Evolutionary conservation across 2,113 vertebrate genomes (phyloP).

Genomic region (Hyperoodon ampullatus): DNA sequence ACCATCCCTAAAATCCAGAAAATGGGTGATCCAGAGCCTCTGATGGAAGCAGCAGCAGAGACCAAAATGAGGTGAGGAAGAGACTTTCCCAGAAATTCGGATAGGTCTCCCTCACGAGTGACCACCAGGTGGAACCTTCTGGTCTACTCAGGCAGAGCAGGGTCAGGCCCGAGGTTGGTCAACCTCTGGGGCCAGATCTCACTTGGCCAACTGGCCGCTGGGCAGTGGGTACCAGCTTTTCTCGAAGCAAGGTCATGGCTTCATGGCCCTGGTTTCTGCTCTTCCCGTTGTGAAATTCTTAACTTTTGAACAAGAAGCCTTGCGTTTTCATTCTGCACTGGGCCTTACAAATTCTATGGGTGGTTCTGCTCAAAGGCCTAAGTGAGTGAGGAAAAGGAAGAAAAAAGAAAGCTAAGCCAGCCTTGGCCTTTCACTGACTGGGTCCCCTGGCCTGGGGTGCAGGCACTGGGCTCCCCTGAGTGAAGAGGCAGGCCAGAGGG

Average conservation of each 20-base stretch:
- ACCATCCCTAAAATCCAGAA: background rate
- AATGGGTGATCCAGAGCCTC: background rate
- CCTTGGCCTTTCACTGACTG: background rate
- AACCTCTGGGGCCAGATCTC: background rate
- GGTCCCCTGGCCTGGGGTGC: background rate
- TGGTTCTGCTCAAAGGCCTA: background rate
- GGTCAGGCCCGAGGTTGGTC: background rate
- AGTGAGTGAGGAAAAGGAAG: background rate
- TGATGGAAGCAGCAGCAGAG: background rate
- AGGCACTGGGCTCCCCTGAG: background rate
- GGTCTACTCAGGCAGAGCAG: background rate
- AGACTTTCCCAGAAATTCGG: background rate
- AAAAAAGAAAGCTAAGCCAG: background rate
- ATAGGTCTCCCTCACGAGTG: background rate
- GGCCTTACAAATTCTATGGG: background rate
- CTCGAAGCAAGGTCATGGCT: background rate
- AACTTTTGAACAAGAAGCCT: background rate
- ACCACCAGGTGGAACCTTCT: background rate
- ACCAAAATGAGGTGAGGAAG: background rate
- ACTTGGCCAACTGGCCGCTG: background rate
- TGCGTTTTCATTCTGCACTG: background rate
- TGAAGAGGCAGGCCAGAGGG: background rate
- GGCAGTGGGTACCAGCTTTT: background rate
- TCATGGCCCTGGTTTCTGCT: background rate
- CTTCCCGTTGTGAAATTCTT: background rate